Base-by-base conservation (phyloP, 2,797 vertebrate genomes). In the Tangara arthus region DNA sequence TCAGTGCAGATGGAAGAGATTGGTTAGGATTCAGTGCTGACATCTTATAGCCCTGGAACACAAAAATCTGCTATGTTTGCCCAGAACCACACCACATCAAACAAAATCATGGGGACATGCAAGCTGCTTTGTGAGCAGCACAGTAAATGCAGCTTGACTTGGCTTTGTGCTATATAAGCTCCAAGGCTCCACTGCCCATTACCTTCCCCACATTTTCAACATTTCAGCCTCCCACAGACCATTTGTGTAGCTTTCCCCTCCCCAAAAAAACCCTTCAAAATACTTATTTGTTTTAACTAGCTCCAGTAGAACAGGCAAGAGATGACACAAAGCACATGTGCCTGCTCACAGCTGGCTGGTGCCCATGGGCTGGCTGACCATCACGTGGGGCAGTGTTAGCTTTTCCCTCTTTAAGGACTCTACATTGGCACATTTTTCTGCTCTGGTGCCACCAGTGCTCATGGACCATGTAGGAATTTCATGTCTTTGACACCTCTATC, bases 1-100 rank as follows among this genome's bases (percentile, higher is more conserved):
- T 93, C 17, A 4, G 21, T 46, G 59, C 77, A 94, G 77, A 47
- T 91, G 71, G 77, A 92, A 90, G 70, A 89, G 83, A 52, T 63
- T 53, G 32, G 32, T 88, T 84, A 65, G 73, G 37, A 75, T 79
- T 87, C 46, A 44, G 37, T 82, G 80, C 63, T 4, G 8, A 90
- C 1, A 3, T 37, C n/a, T 91, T 70, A 81, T 42, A 90, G 55
- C 57, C 30, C 52, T 52, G 32, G 55, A 88, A 80, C 37, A 81
- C 4, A 90, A 78, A 94, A 73, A 69, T 53, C 41, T 89, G 52
- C 32, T 91, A 3, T 52, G 22, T 41, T 41, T 59, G 8, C 56
- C 32, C 70, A 90, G 77, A 94, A 79, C 11, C 32, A 86, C 23
- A 42, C 32, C 6, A 3, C 52, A 53, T 76, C 70, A 68, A 90